phyloP scores from a whole-genome alignment of 2,888 invertebrate species.

The Andrena chrysosceles region DNA sequence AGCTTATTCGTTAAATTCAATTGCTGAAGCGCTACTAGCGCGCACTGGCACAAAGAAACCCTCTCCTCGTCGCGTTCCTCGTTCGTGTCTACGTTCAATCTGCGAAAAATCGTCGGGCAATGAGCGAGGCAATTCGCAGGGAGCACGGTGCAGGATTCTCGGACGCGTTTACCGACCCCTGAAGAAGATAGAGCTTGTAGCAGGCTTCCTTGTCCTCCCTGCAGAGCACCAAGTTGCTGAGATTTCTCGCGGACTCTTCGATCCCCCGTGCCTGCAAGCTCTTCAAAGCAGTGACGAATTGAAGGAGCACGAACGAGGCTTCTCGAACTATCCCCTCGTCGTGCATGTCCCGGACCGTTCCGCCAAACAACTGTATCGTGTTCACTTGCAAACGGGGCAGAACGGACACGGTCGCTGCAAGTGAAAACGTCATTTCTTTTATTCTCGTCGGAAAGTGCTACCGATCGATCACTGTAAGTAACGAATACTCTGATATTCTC shows the following conservation, averaged over 20 bases:
- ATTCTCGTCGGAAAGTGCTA: background rate
- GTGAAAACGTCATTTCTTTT: background rate
- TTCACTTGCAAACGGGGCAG: constrained; percentile 91
- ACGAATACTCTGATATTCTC: too few relatives aligned
- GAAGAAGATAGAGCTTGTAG: constrained; percentile 90
- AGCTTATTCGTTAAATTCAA: constrained; percentile 90
- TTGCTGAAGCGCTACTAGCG: constrained; percentile 89
- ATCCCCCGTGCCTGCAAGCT: constrained; percentile 93
- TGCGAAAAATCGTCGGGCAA: constrained; percentile 76
- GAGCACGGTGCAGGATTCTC: background rate
- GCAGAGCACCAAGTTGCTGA: constrained; percentile 91
- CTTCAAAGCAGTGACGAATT: constrained; percentile 93
- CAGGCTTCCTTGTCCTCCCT: constrained; percentile 89
- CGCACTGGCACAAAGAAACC: constrained; percentile 92
- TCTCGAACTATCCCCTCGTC: constrained; percentile 87
- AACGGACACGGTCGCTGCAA: constrained; percentile 91
- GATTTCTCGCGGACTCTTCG: constrained; percentile 90
- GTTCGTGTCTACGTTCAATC: constrained; percentile 89
- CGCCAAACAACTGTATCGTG: constrained; percentile 89
- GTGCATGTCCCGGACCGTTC: constrained; percentile 85
- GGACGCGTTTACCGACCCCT: constrained; percentile 87
- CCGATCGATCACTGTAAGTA: too few relatives aligned
- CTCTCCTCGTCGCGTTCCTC: constrained; percentile 88
- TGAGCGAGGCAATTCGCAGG: constrained; percentile 32
- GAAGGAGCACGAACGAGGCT: constrained; percentile 92